Conservation (phyloP, 2,113 vertebrate genomes). For the Thymallus thymallus region DNA sequence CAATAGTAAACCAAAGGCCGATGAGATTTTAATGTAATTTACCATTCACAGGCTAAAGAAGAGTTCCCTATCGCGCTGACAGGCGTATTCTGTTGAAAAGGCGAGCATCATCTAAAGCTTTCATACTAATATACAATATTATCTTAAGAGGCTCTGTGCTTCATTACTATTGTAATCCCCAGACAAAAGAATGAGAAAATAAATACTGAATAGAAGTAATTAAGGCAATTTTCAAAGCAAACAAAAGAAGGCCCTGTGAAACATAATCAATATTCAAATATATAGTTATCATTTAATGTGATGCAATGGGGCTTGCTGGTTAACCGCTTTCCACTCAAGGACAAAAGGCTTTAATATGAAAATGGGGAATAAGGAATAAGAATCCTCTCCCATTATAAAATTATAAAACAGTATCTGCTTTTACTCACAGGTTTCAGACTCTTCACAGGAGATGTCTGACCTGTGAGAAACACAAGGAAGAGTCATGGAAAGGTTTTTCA, state of each 20-base stretch:
- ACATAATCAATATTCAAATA: slow-evolving; percentile 70
- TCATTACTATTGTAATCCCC: slow-evolving; percentile 66
- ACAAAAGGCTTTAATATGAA: slow-evolving; percentile 59
- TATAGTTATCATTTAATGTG: slow-evolving; percentile 66
- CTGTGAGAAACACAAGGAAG: slow-evolving; percentile 62
- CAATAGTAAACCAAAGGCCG: slow-evolving; percentile 5
- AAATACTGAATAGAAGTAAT: slow-evolving; percentile 60
- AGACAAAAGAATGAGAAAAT: slow-evolving; percentile 59
- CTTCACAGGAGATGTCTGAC: slow-evolving; percentile 94
- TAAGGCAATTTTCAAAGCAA: slow-evolving; percentile 59
- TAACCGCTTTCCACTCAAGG: slow-evolving; percentile 43
- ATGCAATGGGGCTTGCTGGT: slow-evolving; percentile 53
- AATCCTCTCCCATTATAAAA: too few species aligned
- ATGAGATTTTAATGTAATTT: slow-evolving; percentile 27
- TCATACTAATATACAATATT: slow-evolving; percentile 53
- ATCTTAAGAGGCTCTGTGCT: slow-evolving; percentile 61
- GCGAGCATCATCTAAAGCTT: slow-evolving; percentile 57
- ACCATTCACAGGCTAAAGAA: slow-evolving; percentile 28
- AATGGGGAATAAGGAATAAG: slow-evolving; percentile 40
- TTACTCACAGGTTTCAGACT: slow-evolving; percentile 89
- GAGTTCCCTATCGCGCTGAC: slow-evolving; percentile 36
- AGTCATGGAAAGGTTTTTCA: not conserved
- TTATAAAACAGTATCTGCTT: slow-evolving; percentile 9
- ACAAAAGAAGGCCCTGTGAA: slow-evolving; percentile 59
- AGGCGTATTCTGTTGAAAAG: slow-evolving; percentile 50